These are phyloP conservation scores for Gibbula magus DNA, from an alignment of 2,888 invertebrate genomes.

Conservation along the genomic window DNA sequence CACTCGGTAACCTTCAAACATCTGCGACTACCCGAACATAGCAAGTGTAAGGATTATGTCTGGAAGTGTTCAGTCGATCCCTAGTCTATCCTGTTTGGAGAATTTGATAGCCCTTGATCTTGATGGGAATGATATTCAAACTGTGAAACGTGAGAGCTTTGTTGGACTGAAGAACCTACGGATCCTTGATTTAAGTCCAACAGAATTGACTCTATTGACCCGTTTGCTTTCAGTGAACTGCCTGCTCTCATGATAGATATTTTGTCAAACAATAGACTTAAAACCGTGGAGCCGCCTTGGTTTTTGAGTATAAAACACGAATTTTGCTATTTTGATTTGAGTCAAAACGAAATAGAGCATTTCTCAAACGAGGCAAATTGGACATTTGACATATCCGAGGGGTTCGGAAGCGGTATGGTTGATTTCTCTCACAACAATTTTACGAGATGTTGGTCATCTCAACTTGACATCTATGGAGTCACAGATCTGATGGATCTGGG, in stretches of 20 bases:
- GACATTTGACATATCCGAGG: background rate
- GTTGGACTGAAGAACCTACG: background rate
- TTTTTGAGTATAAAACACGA: background rate
- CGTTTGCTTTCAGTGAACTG: background rate
- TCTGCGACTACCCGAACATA: background rate
- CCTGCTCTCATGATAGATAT: background rate
- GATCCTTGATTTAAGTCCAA: background rate
- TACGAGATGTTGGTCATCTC: background rate
- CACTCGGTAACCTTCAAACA: background rate
- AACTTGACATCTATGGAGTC: background rate
- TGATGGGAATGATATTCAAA: background rate
- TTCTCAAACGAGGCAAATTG: conserved; percentile 9
- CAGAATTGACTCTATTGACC: background rate
- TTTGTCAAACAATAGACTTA: background rate
- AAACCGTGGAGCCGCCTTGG: background rate
- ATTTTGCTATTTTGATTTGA: background rate
- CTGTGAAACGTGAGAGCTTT: background rate
- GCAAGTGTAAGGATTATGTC: background rate
- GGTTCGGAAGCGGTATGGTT: background rate
- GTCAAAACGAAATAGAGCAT: background rate
- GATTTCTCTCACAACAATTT: background rate
- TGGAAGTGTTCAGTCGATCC: background rate
- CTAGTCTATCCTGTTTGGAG: background rate
- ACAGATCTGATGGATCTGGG: background rate
- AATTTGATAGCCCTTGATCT: conserved; percentile 6